Evolutionary conservation across 2,888 invertebrate species (phyloP).

Genomic region (Sphaeridia pumilis): DNA sequence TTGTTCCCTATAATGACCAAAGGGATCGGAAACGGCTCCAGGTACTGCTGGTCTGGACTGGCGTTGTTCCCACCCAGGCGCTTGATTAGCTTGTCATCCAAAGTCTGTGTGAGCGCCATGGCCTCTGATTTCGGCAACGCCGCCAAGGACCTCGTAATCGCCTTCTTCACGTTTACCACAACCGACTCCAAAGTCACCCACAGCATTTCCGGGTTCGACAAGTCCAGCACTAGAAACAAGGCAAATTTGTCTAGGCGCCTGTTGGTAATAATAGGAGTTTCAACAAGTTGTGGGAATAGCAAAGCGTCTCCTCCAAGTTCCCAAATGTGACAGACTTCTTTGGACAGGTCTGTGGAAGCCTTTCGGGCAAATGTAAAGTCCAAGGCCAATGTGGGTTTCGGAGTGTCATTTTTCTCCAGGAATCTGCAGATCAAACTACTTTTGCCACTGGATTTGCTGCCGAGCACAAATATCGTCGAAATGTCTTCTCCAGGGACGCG

Average conservation of each 20-base stretch:
- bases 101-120: constrained; percentile 37
- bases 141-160: constrained; percentile 23
- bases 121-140: constrained; percentile 23
- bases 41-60: constrained; percentile 44
- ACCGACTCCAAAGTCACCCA: constrained; percentile 55
- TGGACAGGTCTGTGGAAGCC: constrained; percentile 51
- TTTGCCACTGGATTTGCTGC: constrained; percentile 61
- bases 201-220: constrained; percentile 58
- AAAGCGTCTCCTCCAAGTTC: constrained; percentile 58
- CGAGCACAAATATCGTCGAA: constrained; percentile 51
- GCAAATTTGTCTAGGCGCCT: constrained; percentile 45
- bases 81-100: constrained; percentile 39
- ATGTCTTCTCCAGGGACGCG: constrained; percentile 22
- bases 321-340: constrained; percentile 70
- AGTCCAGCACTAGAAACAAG: constrained; percentile 63
- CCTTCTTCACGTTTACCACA: constrained; percentile 22
- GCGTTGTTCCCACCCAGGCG: constrained; percentile 40
- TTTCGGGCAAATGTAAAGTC: constrained; percentile 77
- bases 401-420: constrained; percentile 60
- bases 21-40: constrained; percentile 55
- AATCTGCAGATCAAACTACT: constrained; percentile 64
- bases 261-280: constrained; percentile 42
- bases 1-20: constrained; percentile 70
- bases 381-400: constrained; percentile 66
- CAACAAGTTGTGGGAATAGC: constrained; percentile 43